phyloP scores from a whole-genome alignment of 2,113 vertebrate species.

The Cinclus mexicanus region DNA sequence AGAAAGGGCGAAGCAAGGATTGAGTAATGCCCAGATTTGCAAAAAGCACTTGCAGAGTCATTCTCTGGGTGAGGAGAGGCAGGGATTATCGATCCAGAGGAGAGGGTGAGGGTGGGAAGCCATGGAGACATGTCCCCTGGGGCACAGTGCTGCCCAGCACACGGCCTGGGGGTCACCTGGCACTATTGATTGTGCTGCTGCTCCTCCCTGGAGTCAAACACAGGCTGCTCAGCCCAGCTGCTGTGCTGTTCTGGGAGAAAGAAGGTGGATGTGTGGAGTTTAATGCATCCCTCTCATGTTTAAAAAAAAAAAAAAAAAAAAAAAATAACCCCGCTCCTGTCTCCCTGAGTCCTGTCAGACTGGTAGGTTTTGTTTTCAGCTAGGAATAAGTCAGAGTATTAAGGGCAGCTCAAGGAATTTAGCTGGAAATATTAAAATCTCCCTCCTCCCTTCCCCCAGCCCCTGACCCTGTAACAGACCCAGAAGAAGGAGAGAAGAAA shows the following conservation, averaged over 20 bases:
- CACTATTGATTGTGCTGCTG: background rate
- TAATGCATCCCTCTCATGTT: background rate
- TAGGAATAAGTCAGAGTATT: slow-evolving; percentile 14
- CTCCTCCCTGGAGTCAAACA: background rate
- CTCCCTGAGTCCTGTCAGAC: background rate
- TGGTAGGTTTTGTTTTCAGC: background rate
- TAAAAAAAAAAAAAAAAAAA: background rate
- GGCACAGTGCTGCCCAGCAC: background rate
- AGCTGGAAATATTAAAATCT: slow-evolving; percentile 27
- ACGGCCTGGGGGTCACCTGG: background rate
- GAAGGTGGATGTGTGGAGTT: background rate
- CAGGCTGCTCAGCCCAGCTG: background rate
- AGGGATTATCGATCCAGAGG: background rate
- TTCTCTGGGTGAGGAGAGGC: background rate
- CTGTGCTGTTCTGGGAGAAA: background rate
- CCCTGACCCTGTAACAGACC: slow-evolving; percentile 1
- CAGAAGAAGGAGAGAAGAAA: background rate
- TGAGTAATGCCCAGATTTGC: background rate
- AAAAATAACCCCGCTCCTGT: accelerated
- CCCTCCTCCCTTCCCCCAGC: background rate
- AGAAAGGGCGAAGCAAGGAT: background rate
- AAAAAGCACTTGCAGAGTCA: background rate
- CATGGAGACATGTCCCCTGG: background rate
- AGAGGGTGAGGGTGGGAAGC: background rate
- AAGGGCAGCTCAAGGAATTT: slow-evolving; percentile 20